These are phyloP conservation scores for Tenthredo distinguenda DNA, from an alignment of 2,888 invertebrate genomes.

Conservation along the genomic window DNA sequence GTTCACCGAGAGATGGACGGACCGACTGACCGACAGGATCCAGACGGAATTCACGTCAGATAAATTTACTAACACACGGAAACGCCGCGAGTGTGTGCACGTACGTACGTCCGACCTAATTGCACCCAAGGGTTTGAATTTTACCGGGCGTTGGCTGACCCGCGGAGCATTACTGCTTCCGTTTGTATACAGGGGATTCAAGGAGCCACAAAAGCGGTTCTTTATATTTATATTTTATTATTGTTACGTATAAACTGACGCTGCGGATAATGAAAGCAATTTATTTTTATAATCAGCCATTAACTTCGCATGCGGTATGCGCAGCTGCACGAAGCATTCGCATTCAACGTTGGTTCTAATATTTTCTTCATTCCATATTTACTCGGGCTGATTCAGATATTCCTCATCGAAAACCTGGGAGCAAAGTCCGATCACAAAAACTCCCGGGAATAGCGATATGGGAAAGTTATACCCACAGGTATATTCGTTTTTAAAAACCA, in stretches of 20 bases:
- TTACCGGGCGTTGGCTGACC: conserved; percentile 27
- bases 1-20: conserved; percentile 13
- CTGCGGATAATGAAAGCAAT: not conserved
- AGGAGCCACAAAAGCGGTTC: not conserved
- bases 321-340: not conserved
- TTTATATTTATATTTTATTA: conserved; percentile 7
- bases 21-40: conserved; percentile 18
- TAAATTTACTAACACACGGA: conserved; percentile 10
- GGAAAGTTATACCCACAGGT: not conserved
- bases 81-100: not conserved
- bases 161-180: not conserved
- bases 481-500: not conserved
- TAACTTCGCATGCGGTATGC: not conserved
- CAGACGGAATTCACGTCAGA: conserved; percentile 29
- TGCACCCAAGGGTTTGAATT: conserved; percentile 52
- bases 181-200: not conserved
- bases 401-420: not conserved
- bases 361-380: not conserved
- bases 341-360: not conserved
- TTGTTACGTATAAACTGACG: not conserved
- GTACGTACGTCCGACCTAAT: conserved; percentile 33
- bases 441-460: not conserved
- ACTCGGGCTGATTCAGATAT: not conserved
- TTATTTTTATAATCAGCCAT: conserved; percentile 11
- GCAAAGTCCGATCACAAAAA: not conserved